Evolutionary conservation across 2,113 vertebrate genomes (phyloP), one percentile per base, ranked within the genome.

Genomic region (Equus przewalskii): DNA sequence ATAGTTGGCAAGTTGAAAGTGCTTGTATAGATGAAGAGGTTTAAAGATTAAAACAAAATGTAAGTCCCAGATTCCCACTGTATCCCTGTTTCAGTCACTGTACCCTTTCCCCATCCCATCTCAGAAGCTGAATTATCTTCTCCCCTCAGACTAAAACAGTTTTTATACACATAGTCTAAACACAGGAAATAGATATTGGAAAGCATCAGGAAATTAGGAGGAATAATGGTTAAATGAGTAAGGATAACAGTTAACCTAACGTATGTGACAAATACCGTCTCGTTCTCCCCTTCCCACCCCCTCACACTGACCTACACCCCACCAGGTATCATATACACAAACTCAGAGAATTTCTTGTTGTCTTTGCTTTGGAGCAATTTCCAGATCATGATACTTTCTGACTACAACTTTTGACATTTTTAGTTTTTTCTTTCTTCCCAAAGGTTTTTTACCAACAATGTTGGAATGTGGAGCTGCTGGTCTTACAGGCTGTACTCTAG

Each of bases 331-430:
- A 78, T 6, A 41, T 5, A 86, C 19, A 90, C 11, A 72, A 87
- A 87, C 76, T 28, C 58, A 89, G 62, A 73, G 33, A 60, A 11
- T 60, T 75, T 93, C 93, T 94, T 85, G 9, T 60, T 95, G 22
- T 51, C 28, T 86, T 51, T 85, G 16, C 26, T 91, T 76, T 60
- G 51, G 10, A n/a, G 33, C 36, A 78, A 60, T 15, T 1, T 6
- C 14, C 16, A 44, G 24, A 81, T 89, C 14, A 67, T 58, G 22
- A 75, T 87, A 24, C 56, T 89, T 95, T 95, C 58, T 89, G 54
- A 88, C 13, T 21, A 60, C 3, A 80, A 28, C 21, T 92, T 94
- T 41, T 46, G 33, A 96, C 14, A 33, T 44, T 89, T 83, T 49
- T 5, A 11, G 0, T 49, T 65, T 91, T 83, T 85, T 36, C 30